Conservation (phyloP, 2,888 invertebrate genomes). For the Alloscopus bannaensis region DNA sequence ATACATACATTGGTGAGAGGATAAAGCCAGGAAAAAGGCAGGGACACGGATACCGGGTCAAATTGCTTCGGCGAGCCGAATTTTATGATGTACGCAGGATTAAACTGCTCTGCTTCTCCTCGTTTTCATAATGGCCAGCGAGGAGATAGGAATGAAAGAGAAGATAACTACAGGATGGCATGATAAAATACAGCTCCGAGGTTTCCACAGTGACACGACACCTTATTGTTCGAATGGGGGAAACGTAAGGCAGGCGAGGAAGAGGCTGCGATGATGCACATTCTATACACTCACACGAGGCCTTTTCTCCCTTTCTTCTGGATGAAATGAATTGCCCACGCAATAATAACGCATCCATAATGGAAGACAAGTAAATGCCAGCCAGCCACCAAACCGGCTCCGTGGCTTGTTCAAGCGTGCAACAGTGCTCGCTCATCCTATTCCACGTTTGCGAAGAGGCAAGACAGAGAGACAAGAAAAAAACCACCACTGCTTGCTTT, state of each 20-base stretch:
- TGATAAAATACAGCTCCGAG: constrained; percentile 56
- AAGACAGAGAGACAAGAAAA: constrained; percentile 4
- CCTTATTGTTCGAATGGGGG: constrained; percentile 51
- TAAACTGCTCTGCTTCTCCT: constrained; percentile 19
- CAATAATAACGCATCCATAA: constrained; percentile 56
- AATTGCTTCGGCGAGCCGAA: constrained; percentile 53
- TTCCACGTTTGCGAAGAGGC: not conserved
- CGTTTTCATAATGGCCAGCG: constrained; percentile 49
- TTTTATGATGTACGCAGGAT: constrained; percentile 43
- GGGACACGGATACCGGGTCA: constrained; percentile 44
- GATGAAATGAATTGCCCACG: constrained; percentile 55
- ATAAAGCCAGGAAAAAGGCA: constrained; percentile 21
- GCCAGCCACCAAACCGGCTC: not conserved
- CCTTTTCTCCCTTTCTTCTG: not conserved
- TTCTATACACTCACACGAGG: too few species aligned
- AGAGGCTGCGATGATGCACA: not conserved
- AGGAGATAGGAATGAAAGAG: constrained; percentile 1
- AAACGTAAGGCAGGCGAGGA: constrained; percentile 7
- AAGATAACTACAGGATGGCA: constrained; percentile 24
- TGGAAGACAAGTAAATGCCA: constrained; percentile 52
- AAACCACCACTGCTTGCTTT: constrained; percentile 7
- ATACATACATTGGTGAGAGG: too few species aligned
- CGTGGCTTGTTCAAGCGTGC: constrained; percentile 21
- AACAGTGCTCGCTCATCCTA: constrained; percentile 4
- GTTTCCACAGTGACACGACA: constrained; percentile 61